Conservation (phyloP, 2,113 vertebrate genomes). For the Thunnus thynnus region DNA sequence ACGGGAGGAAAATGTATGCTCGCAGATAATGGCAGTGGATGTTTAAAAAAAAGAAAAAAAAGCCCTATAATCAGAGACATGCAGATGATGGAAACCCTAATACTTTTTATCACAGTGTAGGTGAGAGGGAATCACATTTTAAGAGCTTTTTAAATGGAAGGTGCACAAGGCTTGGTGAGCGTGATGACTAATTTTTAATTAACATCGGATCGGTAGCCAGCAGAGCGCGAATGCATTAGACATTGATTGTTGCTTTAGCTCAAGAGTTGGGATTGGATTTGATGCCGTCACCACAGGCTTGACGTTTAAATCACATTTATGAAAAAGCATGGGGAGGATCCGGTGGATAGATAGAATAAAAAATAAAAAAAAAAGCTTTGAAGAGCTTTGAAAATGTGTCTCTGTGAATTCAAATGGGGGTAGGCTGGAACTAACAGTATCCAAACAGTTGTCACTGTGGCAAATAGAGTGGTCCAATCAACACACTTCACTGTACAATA, state of each 20-base stretch:
- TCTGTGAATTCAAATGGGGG: neutral
- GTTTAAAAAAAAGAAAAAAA: neutral
- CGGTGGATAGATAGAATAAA: neutral
- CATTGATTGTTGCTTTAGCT: constrained; percentile 64
- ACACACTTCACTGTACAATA: neutral
- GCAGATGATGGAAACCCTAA: constrained; percentile 11
- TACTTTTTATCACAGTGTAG: neutral
- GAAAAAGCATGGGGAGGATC: neutral
- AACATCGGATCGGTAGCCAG: constrained; percentile 39
- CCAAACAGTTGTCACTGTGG: neutral
- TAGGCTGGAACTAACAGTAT: neutral
- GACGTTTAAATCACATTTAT: constrained; percentile 40
- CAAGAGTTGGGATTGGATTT: constrained; percentile 33
- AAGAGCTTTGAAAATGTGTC: constrained; percentile 7
- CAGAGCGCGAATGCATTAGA: constrained; percentile 63
- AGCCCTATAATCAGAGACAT: constrained; percentile 1
- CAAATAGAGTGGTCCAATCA: constrained; percentile 13
- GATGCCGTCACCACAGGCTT: constrained; percentile 32
- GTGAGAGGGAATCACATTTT: constrained; percentile 38
- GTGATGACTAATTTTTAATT: constrained; percentile 61
- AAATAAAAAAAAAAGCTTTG: too few species aligned
- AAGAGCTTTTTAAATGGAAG: constrained; percentile 23
- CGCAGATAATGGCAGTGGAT: constrained; percentile 13
- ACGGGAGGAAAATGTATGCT: neutral
- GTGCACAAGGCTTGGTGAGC: constrained; percentile 32